Evolutionary conservation across 2,113 vertebrate genomes (phyloP), one percentile per base, ranked within the genome.

Genomic region (Amblyornis subalaris): DNA sequence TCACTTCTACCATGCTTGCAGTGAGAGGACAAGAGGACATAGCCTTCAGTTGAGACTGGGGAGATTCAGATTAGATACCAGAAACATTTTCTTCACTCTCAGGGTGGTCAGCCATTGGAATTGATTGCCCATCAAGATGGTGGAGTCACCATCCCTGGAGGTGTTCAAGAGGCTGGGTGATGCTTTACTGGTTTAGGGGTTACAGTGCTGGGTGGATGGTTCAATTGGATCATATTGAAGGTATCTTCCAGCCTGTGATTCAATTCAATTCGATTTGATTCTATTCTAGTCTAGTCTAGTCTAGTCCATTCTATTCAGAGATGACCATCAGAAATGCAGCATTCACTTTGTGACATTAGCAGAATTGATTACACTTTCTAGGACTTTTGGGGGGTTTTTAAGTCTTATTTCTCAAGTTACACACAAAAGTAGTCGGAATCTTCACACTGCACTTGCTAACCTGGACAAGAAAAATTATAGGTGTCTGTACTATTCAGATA

Each of bases 361-460:
- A 87, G 47, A 81, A 67, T 1, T 8, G 0, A 42, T 53, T 12
- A 67, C 2, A 31, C 7, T 54, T 71, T 19, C n/a, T 26, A 65
- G 19, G 12, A 47, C 15, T 42, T 79, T 5, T 2, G 1, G 0
- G 8, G 11, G 0, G 2, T 47, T 61, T 77, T n/a, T 0, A 70
- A 71, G 36, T 25, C 38, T 80, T 91, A 24, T 62, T 61, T 42
- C 31, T 84, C 36, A 50, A 90, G 28, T 51, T 38, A 85, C 2
- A 45, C 9, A 61, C 4, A n/a, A 5, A n/a, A 42, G 20, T 9
- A 82, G 15, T 69, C 36, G 89, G 36, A 73, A 61, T 57, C 15
- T 51, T 47, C 65, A 69, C n/a, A 76, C 42, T 55, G 66, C 51
- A 72, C 36, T 44, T 72, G 47, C 15, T 45, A 77, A 20, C 3